Conservation (phyloP, 1,140 invertebrate species). For the Sarcophaga bullata region DNA sequence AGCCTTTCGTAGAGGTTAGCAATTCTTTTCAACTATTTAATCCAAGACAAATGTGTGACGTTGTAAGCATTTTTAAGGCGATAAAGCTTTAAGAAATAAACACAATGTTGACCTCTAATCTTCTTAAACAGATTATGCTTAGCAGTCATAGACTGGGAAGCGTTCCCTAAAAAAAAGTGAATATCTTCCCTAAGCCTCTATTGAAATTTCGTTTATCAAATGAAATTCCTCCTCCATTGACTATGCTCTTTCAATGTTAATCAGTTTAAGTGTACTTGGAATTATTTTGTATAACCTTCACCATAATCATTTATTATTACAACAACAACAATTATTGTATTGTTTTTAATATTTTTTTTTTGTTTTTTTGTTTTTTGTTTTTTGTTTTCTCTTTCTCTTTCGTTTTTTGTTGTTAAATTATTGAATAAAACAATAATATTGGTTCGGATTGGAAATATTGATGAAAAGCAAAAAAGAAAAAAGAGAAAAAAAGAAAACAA, state of each 20-base stretch:
- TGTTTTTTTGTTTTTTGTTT: neutral
- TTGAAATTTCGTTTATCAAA: too few relatives aligned
- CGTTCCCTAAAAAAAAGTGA: neutral
- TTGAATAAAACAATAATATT: too few relatives aligned
- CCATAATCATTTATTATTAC: too few relatives aligned
- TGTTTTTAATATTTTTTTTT: neutral
- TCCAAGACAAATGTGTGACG: neutral
- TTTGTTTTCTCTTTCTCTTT: neutral
- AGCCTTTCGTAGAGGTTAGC: too few relatives aligned
- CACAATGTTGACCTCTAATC: neutral
- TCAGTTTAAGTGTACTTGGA: neutral
- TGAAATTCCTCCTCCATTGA: neutral
- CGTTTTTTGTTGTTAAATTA: neutral
- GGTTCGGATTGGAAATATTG: too few relatives aligned
- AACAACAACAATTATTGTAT: too few relatives aligned
- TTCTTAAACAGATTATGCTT: neutral
- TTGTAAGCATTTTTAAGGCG: neutral
- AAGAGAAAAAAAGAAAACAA: constrained; percentile 9
- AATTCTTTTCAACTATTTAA: too few relatives aligned
- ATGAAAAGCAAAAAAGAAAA: neutral
- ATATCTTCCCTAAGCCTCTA: too few relatives aligned
- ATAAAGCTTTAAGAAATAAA: neutral
- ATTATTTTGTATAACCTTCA: neutral
- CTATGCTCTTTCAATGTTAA: neutral
- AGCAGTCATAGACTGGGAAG: neutral